phyloP scores from a whole-genome alignment of 2,113 vertebrate genomes.

The Aldabrachelys gigantea region DNA sequence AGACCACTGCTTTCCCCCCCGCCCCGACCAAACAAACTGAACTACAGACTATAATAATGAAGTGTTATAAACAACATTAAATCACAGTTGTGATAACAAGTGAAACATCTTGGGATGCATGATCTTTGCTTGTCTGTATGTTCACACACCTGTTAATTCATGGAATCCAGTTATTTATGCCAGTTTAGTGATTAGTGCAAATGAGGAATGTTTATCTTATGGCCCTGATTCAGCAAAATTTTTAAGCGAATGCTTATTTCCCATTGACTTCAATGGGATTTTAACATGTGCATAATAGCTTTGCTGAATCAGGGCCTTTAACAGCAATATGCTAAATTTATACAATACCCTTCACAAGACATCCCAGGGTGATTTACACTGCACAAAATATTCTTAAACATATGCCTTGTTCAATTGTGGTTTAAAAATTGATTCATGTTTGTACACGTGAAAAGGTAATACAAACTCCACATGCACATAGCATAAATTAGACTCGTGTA shows the following conservation, averaged over 20 bases:
- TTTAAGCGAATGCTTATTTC: rapidly evolving
- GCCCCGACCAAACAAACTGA: background rate
- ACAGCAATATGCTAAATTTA: background rate
- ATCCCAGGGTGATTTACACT: background rate
- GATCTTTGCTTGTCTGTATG: background rate
- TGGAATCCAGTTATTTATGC: background rate
- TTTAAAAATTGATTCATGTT: background rate
- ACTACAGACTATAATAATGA: constrained; percentile 11
- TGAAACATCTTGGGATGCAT: constrained; percentile 17
- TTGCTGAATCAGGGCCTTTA: background rate
- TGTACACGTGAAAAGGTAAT: background rate
- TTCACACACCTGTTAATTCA: background rate
- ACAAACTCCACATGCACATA: background rate
- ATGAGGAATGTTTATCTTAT: background rate
- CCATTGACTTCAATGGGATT: background rate
- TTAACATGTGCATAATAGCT: background rate
- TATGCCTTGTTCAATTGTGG: background rate
- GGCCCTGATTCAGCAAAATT: background rate
- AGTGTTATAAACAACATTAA: constrained; percentile 29
- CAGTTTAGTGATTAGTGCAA: background rate
- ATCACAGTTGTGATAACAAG: constrained; percentile 34
- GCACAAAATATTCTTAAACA: background rate
- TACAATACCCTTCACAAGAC: background rate
- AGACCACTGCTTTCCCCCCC: background rate
- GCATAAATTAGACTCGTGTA: background rate